Conservation (phyloP, 2,113 vertebrate species). For the Alethe castanea region DNA sequence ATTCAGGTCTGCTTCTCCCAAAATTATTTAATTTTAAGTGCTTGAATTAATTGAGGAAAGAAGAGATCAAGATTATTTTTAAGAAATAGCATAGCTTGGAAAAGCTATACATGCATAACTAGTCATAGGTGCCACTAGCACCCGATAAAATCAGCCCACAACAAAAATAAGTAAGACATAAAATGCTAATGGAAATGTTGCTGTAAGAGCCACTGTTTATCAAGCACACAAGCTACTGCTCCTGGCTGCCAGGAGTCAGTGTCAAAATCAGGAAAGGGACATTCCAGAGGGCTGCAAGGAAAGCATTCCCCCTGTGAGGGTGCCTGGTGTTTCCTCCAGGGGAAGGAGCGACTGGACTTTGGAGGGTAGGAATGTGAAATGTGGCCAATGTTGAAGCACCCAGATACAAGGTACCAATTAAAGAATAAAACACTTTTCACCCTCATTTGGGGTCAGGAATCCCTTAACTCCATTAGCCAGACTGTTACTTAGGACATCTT, state of each 20-base stretch:
- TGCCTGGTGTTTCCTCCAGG: rapidly evolving
- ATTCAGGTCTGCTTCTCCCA: background rate
- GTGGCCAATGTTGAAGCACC: background rate
- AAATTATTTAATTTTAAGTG: background rate
- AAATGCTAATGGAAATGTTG: background rate
- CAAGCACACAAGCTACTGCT: background rate
- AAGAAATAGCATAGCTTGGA: background rate
- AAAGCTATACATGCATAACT: background rate
- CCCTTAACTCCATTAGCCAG: background rate
- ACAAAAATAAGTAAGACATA: background rate
- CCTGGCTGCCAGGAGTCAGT: background rate
- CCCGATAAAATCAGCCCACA: background rate
- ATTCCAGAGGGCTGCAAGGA: too few species aligned
- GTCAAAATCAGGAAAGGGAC: background rate
- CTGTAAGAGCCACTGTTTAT: background rate
- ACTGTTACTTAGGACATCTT: too few species aligned
- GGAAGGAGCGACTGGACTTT: background rate
- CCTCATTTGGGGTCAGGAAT: background rate
- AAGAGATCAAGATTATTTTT: background rate
- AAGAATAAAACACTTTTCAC: background rate
- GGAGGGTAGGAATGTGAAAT: background rate
- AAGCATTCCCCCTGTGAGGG: too few species aligned
- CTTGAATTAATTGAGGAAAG: background rate
- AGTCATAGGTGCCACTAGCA: background rate
- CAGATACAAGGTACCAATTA: background rate